Evolutionary conservation across 2,113 vertebrate species (phyloP).

Genomic region (Cephalophus harveyi): DNA sequence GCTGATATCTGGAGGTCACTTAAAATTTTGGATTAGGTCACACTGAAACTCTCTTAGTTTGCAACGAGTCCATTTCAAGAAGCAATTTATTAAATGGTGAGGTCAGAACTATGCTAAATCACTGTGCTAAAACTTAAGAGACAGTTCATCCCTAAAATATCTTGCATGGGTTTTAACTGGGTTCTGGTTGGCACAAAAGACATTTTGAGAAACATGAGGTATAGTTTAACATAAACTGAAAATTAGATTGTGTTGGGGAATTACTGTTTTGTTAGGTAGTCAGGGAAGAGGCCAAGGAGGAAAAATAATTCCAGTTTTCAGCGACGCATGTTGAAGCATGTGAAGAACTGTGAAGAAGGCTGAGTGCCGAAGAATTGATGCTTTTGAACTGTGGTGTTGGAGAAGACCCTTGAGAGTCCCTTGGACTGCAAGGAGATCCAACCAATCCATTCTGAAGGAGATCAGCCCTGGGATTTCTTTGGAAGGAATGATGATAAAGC

Average conservation of each 20-base stretch:
- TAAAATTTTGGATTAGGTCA: neutral
- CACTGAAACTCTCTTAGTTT: neutral
- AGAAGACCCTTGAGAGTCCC: too few species aligned
- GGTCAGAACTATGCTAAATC: neutral
- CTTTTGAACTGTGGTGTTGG: too few species aligned
- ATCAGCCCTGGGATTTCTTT: too few species aligned
- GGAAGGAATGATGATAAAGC: too few species aligned
- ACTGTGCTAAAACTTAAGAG: neutral
- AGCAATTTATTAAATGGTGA: neutral
- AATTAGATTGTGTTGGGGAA: neutral
- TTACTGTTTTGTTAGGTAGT: neutral
- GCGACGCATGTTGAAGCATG: neutral
- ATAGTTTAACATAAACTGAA: neutral
- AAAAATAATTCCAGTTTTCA: neutral
- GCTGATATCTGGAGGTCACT: neutral
- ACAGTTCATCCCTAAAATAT: neutral
- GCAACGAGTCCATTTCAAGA: neutral
- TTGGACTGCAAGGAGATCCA: too few species aligned
- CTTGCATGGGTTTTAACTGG: neutral
- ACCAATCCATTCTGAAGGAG: too few species aligned
- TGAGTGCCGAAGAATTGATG: too few species aligned
- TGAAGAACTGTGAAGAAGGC: too few species aligned
- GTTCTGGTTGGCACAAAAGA: neutral
- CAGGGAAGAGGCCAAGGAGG: neutral
- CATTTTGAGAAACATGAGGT: neutral